These are phyloP conservation scores for Marasmarcha lunaedactyla DNA, from an alignment of 2,888 invertebrate species.

Conservation along the genomic window DNA sequence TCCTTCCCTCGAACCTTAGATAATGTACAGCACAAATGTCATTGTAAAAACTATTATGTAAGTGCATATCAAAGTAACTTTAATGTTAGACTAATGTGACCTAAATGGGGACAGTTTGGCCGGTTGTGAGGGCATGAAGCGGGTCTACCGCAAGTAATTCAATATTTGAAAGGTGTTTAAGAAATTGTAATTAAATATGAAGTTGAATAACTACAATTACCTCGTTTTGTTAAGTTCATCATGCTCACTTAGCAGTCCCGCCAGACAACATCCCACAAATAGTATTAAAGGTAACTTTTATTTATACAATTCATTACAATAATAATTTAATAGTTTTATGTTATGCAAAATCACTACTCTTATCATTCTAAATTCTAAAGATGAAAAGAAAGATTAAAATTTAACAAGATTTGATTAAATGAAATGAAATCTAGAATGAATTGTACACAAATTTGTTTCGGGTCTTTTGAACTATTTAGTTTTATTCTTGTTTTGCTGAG, in stretches of 20 bases:
- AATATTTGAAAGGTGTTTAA: no score
- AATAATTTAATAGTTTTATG: constrained; percentile 19
- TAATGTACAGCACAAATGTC: constrained; percentile 65
- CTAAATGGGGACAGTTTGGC: constrained; percentile 27
- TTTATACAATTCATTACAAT: constrained; percentile 21
- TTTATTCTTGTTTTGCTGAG: constrained; percentile 36
- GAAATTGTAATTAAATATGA: no score
- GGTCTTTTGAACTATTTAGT: constrained; percentile 31
- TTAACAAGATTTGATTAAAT: constrained; percentile 17
- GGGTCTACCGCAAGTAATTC: constrained; percentile 14
- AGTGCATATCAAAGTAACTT: constrained; percentile 66
- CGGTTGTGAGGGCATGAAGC: constrained; percentile 19
- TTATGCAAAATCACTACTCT: constrained; percentile 12
- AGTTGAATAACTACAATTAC: no score
- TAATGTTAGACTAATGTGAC: constrained; percentile 56
- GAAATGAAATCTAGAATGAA: constrained; percentile 40
- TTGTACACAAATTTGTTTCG: constrained; percentile 28
- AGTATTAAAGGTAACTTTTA: constrained; percentile 19
- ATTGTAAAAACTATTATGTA: constrained; percentile 60
- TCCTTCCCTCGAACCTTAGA: constrained; percentile 24
- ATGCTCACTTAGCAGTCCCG: constrained; percentile 18
- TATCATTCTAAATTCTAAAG: no score
- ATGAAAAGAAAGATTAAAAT: constrained; percentile 9
- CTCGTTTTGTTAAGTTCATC: no score
- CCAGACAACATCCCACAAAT: constrained; percentile 29